phyloP scores from a whole-genome alignment of 2,797 vertebrate genomes.

The Benthosema pterotum region DNA sequence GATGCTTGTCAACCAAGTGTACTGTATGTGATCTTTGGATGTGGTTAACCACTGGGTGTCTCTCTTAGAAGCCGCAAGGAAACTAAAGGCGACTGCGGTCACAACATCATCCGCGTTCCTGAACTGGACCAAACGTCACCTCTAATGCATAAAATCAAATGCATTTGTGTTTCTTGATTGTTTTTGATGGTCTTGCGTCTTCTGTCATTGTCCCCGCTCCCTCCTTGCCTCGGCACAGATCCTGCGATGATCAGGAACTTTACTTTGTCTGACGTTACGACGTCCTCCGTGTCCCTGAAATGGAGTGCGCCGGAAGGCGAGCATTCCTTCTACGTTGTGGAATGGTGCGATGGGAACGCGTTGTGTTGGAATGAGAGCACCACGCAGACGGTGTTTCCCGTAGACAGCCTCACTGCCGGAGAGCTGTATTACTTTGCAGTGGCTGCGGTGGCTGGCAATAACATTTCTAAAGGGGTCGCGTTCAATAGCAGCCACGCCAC shows the following conservation, averaged over 20 bases:
- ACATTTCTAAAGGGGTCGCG: conserved; percentile 1
- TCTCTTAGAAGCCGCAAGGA: no score
- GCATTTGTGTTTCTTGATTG: no score
- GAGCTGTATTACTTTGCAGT: background rate
- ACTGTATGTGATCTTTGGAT: no score
- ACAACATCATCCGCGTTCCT: no score
- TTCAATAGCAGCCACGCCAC: conserved; percentile 9
- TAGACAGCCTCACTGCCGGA: conserved; percentile 8
- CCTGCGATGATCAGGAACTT: conserved; percentile 17
- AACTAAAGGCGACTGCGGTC: no score
- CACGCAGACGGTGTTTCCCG: background rate
- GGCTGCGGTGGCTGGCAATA: conserved; percentile 22
- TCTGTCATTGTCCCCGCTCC: no score
- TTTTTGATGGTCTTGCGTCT: no score
- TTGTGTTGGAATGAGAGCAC: background rate
- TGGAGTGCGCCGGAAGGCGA: conserved; percentile 23
- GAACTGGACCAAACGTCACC: conserved; percentile 6
- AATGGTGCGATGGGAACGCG: background rate
- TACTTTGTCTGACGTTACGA: conserved; percentile 16
- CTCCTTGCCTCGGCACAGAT: conserved; percentile 3
- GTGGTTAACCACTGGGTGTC: no score
- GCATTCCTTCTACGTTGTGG: conserved; percentile 17
- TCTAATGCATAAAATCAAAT: background rate
- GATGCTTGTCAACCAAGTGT: no score
- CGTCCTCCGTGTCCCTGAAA: conserved; percentile 21